Evolutionary conservation across 2,888 invertebrate species (phyloP).

Genomic region (Helleia helle): DNA sequence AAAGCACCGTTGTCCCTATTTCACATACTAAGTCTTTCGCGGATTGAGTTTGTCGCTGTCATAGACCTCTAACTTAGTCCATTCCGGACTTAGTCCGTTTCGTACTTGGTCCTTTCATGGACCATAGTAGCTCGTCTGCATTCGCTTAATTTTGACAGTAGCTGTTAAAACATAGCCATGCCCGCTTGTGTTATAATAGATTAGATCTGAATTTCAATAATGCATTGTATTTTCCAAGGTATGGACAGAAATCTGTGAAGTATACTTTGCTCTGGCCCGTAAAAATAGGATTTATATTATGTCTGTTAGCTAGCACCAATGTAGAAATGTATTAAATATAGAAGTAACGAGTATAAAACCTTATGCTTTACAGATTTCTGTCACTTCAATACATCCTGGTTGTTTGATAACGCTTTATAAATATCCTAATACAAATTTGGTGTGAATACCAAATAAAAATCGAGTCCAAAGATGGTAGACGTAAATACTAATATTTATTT

Average conservation of each 20-base stretch:
- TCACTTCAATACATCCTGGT: not conserved
- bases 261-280: not conserved
- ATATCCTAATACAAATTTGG: constrained; percentile 19
- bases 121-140: too few species aligned
- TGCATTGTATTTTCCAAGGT: too few species aligned
- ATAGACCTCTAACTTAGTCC: too few species aligned
- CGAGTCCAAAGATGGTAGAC: constrained; percentile 54
- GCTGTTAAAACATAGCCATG: constrained; percentile 3
- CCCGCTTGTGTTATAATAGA: not conserved
- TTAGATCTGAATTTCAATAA: constrained; percentile 5
- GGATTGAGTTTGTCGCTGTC: too few species aligned
- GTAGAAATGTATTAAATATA: not conserved
- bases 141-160: not conserved
- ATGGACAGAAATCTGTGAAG: not conserved
- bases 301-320: not conserved
- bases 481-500: constrained; percentile 13
- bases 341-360: not conserved
- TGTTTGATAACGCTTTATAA: constrained; percentile 8
- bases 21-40: too few species aligned
- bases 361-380: not conserved
- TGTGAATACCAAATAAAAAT: constrained; percentile 45
- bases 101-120: too few species aligned
- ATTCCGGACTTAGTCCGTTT: too few species aligned
- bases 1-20: too few species aligned
- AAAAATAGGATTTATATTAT: not conserved